Conservation (phyloP, 2,797 vertebrate species). For the Aphelocoma californica region DNA sequence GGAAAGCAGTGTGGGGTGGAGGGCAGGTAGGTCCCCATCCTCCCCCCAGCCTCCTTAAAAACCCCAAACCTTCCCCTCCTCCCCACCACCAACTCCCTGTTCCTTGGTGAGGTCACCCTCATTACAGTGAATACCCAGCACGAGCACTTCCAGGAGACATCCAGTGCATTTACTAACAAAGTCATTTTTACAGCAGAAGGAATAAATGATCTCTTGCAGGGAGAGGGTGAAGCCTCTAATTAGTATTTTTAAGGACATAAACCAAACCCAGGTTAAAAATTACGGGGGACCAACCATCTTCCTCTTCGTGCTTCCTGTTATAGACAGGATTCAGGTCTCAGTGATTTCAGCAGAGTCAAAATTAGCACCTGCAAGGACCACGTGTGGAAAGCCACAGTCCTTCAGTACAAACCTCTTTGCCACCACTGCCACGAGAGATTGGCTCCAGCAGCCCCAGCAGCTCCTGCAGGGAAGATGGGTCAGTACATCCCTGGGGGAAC, state of each 20-base stretch:
- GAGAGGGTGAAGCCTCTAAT: not conserved
- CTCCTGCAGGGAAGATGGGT: not conserved
- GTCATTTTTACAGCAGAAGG: not conserved
- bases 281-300: not conserved
- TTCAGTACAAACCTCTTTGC: not conserved
- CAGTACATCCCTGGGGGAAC: not conserved
- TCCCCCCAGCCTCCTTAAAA: not conserved
- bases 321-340: not conserved
- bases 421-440: fast-evolving
- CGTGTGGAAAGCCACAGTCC: not conserved
- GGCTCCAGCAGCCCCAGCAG: not conserved
- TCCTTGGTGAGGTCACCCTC: not conserved
- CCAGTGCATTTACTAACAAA: not conserved
- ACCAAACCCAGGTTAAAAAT: not conserved
- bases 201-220: not conserved
- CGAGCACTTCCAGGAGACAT: not conserved
- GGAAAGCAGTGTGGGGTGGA: not conserved
- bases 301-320: not conserved
- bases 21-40: not conserved
- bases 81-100: not conserved
- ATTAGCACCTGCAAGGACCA: not conserved
- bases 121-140: not conserved
- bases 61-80: not conserved
- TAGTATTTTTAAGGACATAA: not conserved
- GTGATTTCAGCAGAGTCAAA: not conserved